Conservation (phyloP, 2,113 vertebrate species). For the Archocentrus centrarchus region DNA sequence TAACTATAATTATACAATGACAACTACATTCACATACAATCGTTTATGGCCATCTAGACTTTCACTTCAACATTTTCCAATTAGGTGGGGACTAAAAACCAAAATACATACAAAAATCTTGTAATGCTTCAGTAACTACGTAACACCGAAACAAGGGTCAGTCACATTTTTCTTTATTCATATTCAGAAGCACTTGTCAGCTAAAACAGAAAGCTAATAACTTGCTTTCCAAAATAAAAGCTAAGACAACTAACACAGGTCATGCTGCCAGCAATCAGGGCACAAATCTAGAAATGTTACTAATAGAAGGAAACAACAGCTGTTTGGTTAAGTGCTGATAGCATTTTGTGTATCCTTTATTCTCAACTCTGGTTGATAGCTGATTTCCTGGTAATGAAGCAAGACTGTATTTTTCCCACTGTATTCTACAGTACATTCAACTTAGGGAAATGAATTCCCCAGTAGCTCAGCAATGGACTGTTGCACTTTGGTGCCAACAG, state of each 20-base stretch:
- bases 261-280: not conserved
- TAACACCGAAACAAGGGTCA: not conserved
- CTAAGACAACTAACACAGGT: not conserved
- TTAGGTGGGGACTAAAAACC: not conserved
- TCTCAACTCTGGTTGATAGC: not conserved
- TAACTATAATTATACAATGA: constrained; percentile 6
- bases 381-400: not conserved
- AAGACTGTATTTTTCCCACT: not conserved
- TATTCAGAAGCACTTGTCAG: not conserved
- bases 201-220: not conserved
- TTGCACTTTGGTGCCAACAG: not conserved
- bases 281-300: not conserved
- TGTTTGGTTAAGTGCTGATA: not conserved
- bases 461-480: not conserved
- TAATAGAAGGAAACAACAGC: not conserved
- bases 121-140: not conserved
- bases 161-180: not conserved
- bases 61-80: not conserved
- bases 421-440: not conserved
- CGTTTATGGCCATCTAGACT: not conserved
- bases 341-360: not conserved
- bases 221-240: too few relatives aligned
- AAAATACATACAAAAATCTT: not conserved
- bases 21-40: not conserved
- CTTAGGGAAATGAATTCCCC: not conserved